Evolutionary conservation across 1,140 invertebrate species (phyloP), one percentile per base, ranked within the genome.

Genomic region (Cyclina sinensis): DNA sequence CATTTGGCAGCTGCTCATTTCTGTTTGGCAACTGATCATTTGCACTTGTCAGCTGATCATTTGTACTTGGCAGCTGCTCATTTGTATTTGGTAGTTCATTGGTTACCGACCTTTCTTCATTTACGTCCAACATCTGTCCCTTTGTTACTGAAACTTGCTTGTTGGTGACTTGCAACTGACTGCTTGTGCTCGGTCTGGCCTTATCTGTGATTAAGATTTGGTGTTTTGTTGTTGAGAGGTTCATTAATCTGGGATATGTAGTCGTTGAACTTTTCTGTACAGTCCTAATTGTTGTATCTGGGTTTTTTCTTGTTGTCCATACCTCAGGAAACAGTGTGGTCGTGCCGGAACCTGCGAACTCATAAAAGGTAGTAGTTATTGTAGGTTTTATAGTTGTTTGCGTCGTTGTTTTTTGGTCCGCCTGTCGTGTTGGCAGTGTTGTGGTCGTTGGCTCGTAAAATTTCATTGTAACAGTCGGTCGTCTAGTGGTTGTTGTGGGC

Each of bases 401-500:
- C 11, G 35, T 65, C 3, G 57, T 14, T 65, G 78, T 80, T 32
- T 24, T 59, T 9, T 37, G 21, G 39, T 59, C 37, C 35, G 80
- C 21, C 14, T n/a, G 35, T 7, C 70, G 62, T 78, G 84, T 78
- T 78, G 84, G 51, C 18, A 59, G 0, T 37, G 9, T 18, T 21
- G 57, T 43, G 14, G 59, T 70, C n/a, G 81, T 48, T 48, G 37
- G 59, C 27, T 68, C 81, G 24, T 83, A 35, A 39, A 70, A 70
- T 51, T 51, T 32, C 65, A 70, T 78, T 21, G 74, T 78, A 24
- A 48, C 54, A 32, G 48, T 78, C 4, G 74, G 74, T 32, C 3
- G 1, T 35, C 18, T 35, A 32, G 37, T 76, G 43, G 73, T 76
- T 0, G 73, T 76, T 48, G 73, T 76, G 24, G 73, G 48, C 27